Evolutionary conservation across 1,140 invertebrate species (phyloP).

Genomic region (Drosophila subobscura): DNA sequence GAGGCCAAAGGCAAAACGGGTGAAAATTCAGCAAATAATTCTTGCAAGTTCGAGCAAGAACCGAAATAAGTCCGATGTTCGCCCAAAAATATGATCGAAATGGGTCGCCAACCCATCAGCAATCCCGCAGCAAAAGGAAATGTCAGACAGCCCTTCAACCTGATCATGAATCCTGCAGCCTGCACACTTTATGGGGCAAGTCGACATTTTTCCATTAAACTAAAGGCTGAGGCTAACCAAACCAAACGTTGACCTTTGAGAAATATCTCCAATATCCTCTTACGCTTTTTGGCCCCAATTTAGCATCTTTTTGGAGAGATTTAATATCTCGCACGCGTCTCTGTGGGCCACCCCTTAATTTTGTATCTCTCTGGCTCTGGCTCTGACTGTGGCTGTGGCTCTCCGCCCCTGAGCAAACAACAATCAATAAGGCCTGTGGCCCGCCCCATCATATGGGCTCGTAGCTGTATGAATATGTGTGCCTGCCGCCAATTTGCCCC

Average conservation of each 20-base stretch:
- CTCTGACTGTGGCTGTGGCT: background rate
- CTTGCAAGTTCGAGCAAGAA: background rate
- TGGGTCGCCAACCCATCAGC: slow-evolving; percentile 40
- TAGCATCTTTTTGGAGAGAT: slow-evolving; percentile 26
- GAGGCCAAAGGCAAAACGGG: slow-evolving; percentile 50
- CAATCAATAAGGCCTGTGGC: slow-evolving; percentile 40
- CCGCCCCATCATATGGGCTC: slow-evolving; percentile 15
- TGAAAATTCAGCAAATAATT: slow-evolving; percentile 23
- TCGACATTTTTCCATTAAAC: no score
- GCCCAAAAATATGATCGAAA: slow-evolving; percentile 38
- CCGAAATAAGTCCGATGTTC: slow-evolving; percentile 43
- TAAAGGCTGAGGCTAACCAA: no score
- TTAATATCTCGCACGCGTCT: slow-evolving; percentile 39
- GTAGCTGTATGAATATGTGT: slow-evolving; percentile 35
- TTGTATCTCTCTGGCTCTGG: background rate
- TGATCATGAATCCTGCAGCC: no score
- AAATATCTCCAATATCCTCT: no score
- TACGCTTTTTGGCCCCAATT: slow-evolving; percentile 15
- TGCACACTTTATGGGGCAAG: no score
- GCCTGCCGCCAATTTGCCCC: slow-evolving; percentile 70
- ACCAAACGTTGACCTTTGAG: no score
- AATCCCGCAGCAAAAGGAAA: background rate
- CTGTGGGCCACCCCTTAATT: background rate
- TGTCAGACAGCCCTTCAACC: no score
- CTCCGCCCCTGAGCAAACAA: slow-evolving; percentile 48